Conservation (phyloP, 2,888 invertebrate species). For the Drosophila mulleri region DNA sequence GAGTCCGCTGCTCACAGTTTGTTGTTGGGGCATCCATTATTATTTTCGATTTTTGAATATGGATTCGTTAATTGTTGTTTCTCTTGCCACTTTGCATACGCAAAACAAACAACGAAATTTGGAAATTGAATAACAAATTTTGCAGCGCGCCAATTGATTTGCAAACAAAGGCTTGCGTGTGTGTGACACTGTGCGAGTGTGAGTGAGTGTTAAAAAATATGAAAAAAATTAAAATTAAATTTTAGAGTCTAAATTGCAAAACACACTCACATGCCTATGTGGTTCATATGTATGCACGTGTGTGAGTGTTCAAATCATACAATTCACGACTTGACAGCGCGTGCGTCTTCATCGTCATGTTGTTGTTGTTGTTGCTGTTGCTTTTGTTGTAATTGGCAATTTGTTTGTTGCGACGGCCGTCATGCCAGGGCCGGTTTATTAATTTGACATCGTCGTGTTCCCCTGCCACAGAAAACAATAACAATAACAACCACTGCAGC, state of each 20-base stretch:
- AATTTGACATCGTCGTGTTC: slow-evolving; percentile 69
- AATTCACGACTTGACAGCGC: slow-evolving; percentile 48
- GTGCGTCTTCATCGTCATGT: slow-evolving; percentile 19
- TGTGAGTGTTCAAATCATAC: slow-evolving; percentile 21
- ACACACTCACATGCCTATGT: slow-evolving; percentile 17
- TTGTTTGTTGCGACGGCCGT: slow-evolving; percentile 40
- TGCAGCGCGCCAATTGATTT: slow-evolving; percentile 64
- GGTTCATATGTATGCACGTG: not conserved
- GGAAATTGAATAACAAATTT: slow-evolving; percentile 55
- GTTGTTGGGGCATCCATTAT: slow-evolving; percentile 34
- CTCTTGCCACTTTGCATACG: slow-evolving; percentile 51
- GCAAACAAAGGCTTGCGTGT: slow-evolving; percentile 57
- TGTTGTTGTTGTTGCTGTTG: slow-evolving; percentile 13
- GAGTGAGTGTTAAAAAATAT: slow-evolving; percentile 42
- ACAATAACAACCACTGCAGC: slow-evolving; percentile 11
- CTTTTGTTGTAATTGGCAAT: slow-evolving; percentile 45
- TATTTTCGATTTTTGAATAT: slow-evolving; percentile 42
- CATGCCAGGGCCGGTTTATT: slow-evolving; percentile 72
- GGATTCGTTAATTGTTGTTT: slow-evolving; percentile 41
- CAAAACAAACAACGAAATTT: slow-evolving; percentile 48
- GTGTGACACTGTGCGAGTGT: slow-evolving; percentile 22
- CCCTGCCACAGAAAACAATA: slow-evolving; percentile 51
- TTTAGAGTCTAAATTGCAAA: slow-evolving; percentile 51
- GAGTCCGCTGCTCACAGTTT: slow-evolving; percentile 39
- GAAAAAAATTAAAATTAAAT: slow-evolving; percentile 34